phyloP scores from a whole-genome alignment of 2,888 invertebrate genomes.

The Elgonia sp. region DNA sequence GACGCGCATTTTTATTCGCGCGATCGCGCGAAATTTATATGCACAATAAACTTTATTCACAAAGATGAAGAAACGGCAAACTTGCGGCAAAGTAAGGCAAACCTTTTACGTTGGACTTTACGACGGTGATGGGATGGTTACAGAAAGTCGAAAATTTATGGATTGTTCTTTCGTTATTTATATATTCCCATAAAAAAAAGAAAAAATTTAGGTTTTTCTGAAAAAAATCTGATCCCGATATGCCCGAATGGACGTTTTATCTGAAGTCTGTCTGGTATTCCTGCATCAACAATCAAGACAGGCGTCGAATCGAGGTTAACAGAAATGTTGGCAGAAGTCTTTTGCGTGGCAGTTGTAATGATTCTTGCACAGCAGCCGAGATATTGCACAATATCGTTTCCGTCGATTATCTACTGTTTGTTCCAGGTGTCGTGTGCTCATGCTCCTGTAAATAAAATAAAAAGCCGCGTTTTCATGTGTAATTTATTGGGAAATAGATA shows the following conservation, averaged over 20 bases:
- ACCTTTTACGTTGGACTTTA: constrained; percentile 18
- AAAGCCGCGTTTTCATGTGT: constrained; percentile 27
- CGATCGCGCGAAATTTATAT: constrained; percentile 32
- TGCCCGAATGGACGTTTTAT: neutral
- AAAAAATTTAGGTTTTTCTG: too few relatives aligned
- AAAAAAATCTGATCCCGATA: too few relatives aligned
- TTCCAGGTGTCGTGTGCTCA: constrained; percentile 37
- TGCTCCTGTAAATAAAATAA: constrained; percentile 45
- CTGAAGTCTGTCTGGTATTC: neutral
- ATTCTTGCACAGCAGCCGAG: constrained; percentile 49
- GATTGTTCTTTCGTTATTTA: constrained; percentile 39
- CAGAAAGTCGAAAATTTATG: constrained; percentile 38
- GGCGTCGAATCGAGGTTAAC: constrained; percentile 48
- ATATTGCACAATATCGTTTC: constrained; percentile 76
- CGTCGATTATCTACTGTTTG: constrained; percentile 70
- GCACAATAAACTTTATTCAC: constrained; percentile 41
- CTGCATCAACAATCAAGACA: neutral
- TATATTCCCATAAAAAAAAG: too few relatives aligned
- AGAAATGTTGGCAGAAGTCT: constrained; percentile 46
- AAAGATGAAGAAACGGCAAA: constrained; percentile 24
- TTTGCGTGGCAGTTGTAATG: constrained; percentile 61
- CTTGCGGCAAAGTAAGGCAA: constrained; percentile 30
- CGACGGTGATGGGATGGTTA: constrained; percentile 13
- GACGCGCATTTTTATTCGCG: constrained; percentile 28
- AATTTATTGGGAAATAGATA: constrained; percentile 47